Evolutionary conservation across 1,140 invertebrate species (phyloP).

Genomic region (Macrobrachium nipponense): DNA sequence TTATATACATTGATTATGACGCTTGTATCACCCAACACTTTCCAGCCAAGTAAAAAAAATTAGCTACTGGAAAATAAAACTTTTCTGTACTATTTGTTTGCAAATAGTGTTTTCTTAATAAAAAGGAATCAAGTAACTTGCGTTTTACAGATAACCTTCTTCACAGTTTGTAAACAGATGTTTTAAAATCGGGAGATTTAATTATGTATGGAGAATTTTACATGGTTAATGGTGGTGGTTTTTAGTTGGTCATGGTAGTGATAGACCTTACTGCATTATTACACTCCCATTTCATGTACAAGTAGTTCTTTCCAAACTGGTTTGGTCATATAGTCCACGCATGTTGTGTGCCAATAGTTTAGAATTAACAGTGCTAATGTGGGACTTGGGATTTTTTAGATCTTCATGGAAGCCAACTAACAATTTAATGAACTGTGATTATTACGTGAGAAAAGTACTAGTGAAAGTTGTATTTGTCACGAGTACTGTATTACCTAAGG

Average conservation of each 20-base stretch:
- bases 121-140: constrained; percentile 44
- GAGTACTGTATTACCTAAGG: no score
- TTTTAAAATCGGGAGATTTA: not conserved
- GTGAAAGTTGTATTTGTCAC: not conserved
- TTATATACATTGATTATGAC: constrained; percentile 58
- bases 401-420: not conserved
- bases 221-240: constrained; percentile 46
- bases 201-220: constrained; percentile 41
- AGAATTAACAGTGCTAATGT: constrained; percentile 46
- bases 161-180: constrained; percentile 2
- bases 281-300: no score
- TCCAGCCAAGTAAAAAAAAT: constrained; percentile 36
- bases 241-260: no score
- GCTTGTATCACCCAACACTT: constrained; percentile 58
- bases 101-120: constrained; percentile 60
- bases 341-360: constrained; percentile 49
- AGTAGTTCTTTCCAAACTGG: not conserved
- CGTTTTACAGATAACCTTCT: constrained; percentile 51
- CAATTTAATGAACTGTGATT: not conserved
- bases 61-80: constrained; percentile 49
- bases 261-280: no score
- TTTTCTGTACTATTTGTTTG: constrained; percentile 61
- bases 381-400: not conserved
- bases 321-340: constrained; percentile 23
- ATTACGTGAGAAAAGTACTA: not conserved